Conservation (phyloP, 2,797 vertebrate species). For the Epinephelus malabaricus region DNA sequence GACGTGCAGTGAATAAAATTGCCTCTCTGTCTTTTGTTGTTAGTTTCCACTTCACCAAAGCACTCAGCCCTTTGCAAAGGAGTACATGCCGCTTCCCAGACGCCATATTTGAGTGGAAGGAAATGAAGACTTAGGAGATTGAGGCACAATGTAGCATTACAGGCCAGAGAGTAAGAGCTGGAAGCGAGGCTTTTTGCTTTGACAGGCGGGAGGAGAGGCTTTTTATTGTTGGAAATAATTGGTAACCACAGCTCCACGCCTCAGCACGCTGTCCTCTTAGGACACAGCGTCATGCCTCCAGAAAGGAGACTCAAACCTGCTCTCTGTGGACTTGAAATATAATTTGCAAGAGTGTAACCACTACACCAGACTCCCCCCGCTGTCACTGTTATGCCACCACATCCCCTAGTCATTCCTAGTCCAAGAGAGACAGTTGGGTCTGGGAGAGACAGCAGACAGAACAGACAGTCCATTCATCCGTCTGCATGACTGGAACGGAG, state of each 20-base stretch:
- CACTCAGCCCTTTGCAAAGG: constrained; percentile 40
- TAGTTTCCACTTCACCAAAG: constrained; percentile 38
- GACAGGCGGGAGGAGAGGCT: constrained; percentile 40
- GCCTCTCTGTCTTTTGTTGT: constrained; percentile 41
- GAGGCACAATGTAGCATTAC: constrained; percentile 41
- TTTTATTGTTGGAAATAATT: constrained; percentile 58
- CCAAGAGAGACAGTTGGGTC: constrained; percentile 64
- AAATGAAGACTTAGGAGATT: constrained; percentile 30
- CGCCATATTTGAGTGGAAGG: constrained; percentile 24
- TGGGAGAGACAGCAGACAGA: constrained; percentile 66
- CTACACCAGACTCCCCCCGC: constrained; percentile 30
- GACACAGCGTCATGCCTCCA: constrained; percentile 34
- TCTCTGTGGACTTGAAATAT: constrained; percentile 32
- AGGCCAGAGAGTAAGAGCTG: constrained; percentile 36
- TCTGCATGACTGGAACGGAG: constrained; percentile 77
- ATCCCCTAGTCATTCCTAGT: constrained; percentile 41
- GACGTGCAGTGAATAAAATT: constrained; percentile 49
- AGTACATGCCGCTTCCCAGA: constrained; percentile 37
- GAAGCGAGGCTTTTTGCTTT: constrained; percentile 15
- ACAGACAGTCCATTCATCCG: constrained; percentile 82
- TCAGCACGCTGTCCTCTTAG: constrained; percentile 24
- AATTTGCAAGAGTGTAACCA: constrained; percentile 50
- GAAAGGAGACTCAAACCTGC: constrained; percentile 39
- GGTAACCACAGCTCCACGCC: constrained; percentile 32
- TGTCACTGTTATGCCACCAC: constrained; percentile 42